Base-by-base conservation (phyloP, 2,797 vertebrate genomes). In the Hoplostethus atlanticus region DNA sequence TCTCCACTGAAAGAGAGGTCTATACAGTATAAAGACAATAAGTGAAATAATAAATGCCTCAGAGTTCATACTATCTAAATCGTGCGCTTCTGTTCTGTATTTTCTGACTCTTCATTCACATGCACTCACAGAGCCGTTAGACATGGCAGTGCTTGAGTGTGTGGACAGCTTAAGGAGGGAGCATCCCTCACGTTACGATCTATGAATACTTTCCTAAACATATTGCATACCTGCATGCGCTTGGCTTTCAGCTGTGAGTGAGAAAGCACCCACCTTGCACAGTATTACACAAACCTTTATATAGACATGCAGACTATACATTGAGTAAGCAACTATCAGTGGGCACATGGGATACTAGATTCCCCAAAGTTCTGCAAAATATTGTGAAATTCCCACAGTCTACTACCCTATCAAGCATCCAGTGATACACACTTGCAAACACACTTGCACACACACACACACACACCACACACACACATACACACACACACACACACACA, bases 401-500 rank as follows among this genome's bases (percentile, higher is more conserved):
- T 44, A 16, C 2, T 17, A 4, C 58, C 21, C 21, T 21, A 21
- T 21, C 21, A 61, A 30, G 21, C 52, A 25, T 4, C 52, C 52
- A 4, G 31, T 34, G 10, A 36, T 31, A 16, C 62, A 28, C 62
- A 52, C 31, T 25, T 47, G 21, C 61, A 40, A n/a, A 38, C 48
- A 40, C 47, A 21, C 48, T 11, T 47, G 5, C 34, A 7, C 34
- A 52, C 47, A 42, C 63, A n/a, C 48, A 53, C 47, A 53, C 62
- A 53, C 62, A 53, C 36, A 42, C 36, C 16, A 21, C 21, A 21
- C 68, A 68, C 2, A 73, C 30, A 30, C 44, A 68, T n/a, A 44
- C 16, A 21, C 21, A 21, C 68, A 68, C 2, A 73, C 30, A 30
- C 44, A 68, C 5, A 70, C 58, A 71, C 48, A 36, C 50, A 36